These are phyloP conservation scores for Vanacampus margaritifer DNA, from an alignment of 2,113 vertebrate genomes.

Conservation along the genomic window DNA sequence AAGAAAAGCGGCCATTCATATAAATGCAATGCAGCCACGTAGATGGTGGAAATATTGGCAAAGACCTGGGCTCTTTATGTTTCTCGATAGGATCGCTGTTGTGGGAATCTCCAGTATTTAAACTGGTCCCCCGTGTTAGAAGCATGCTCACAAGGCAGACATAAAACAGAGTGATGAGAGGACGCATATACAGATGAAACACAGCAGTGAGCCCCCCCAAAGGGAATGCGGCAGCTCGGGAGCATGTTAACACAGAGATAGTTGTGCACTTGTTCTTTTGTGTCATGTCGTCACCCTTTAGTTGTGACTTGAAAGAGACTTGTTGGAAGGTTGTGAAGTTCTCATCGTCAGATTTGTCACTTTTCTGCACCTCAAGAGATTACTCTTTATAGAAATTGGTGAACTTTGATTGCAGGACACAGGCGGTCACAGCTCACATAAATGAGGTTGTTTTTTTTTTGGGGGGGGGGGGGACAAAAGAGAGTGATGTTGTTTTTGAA, in stretches of 20 bases:
- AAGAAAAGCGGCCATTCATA: constrained; percentile 15
- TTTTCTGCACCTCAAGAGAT: constrained; percentile 15
- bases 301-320: constrained; percentile 40
- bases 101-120: constrained; percentile 60
- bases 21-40: constrained; percentile 17
- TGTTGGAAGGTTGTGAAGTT: constrained; percentile 35
- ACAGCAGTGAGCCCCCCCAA: constrained; percentile 54
- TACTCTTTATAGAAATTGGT: constrained; percentile 16
- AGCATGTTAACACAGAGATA: constrained; percentile 55
- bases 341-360: constrained; percentile 10
- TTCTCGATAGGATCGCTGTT: constrained; percentile 48
- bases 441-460: constrained; percentile 9
- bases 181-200: constrained; percentile 61
- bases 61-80: constrained; percentile 39
- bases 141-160: constrained; percentile 64
- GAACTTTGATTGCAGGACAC: constrained; percentile 23
- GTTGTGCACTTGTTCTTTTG: constrained; percentile 63
- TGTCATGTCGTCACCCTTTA: constrained; percentile 47
- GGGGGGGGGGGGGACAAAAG: not conserved
- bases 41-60: constrained; percentile 11
- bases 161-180: constrained; percentile 69
- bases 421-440: constrained; percentile 26
- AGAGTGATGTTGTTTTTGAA: constrained; percentile 16
- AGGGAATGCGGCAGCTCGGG: constrained; percentile 54
- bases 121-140: constrained; percentile 69